Conservation (phyloP, 2,797 vertebrate genomes). For the Mus spretus region DNA sequence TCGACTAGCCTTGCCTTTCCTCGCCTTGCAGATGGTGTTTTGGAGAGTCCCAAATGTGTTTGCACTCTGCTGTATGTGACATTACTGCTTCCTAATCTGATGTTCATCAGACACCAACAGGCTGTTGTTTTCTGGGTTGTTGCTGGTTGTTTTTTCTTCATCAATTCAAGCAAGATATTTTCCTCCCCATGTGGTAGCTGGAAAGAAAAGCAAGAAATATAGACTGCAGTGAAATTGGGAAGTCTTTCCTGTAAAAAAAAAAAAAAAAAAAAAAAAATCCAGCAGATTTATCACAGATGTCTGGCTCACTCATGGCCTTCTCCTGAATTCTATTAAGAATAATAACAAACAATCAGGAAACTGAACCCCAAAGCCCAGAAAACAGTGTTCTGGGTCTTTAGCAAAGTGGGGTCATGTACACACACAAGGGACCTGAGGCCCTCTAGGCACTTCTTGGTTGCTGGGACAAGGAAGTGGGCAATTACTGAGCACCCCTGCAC, state of each 20-base stretch:
- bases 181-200: constrained; percentile 76
- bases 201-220: constrained; percentile 82
- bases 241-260: constrained; percentile 82
- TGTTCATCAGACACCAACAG: constrained; percentile 47
- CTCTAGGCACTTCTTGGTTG: constrained; percentile 62
- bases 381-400: constrained; percentile 81
- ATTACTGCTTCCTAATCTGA: constrained; percentile 22
- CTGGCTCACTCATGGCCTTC: constrained; percentile 79
- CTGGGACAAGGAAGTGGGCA: constrained; percentile 71
- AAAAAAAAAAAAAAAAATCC: constrained; percentile 79
- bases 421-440: constrained; percentile 72
- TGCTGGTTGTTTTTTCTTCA: constrained; percentile 66
- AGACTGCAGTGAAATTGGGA: constrained; percentile 80
- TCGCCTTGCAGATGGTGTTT: neutral
- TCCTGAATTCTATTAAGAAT: constrained; percentile 82
- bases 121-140: constrained; percentile 66
- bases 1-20: neutral
- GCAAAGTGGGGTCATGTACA: constrained; percentile 84
- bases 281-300: constrained; percentile 84
- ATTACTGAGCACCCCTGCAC: constrained; percentile 46
- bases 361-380: constrained; percentile 77
- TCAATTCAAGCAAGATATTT: constrained; percentile 74
- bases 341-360: constrained; percentile 85
- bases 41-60: neutral
- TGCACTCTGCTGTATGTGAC: neutral